Conservation (phyloP, 2,888 invertebrate genomes). For the Orchesella flavescens region DNA sequence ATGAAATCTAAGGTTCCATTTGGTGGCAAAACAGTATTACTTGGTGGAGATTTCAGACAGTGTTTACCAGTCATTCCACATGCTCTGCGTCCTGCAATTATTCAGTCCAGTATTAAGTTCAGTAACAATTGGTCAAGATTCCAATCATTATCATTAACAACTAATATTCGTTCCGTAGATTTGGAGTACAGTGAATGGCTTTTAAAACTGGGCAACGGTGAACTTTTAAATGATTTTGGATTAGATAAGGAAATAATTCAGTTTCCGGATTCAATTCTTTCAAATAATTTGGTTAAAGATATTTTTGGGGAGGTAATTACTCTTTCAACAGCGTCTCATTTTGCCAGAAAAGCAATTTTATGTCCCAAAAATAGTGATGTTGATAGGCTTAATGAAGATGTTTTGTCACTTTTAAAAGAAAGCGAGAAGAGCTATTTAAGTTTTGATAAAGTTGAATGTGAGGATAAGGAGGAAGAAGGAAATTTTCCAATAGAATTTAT, state of each 20-base stretch:
- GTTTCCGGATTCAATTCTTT: no score
- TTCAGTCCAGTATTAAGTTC: constrained; percentile 57
- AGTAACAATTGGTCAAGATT: no score
- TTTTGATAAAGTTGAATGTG: neutral
- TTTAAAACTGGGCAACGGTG: constrained; percentile 50
- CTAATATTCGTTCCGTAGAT: constrained; percentile 51
- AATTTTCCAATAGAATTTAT: constrained; percentile 65
- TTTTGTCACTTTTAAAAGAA: no score
- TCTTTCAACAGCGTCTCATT: no score
- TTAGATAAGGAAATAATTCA: neutral
- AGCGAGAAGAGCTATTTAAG: no score
- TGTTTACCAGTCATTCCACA: constrained; percentile 62
- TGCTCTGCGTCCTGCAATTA: constrained; percentile 46
- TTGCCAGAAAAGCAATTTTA: no score
- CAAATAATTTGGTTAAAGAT: no score
- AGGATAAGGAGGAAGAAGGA: constrained; percentile 17
- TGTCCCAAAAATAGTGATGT: no score
- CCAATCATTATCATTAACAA: no score
- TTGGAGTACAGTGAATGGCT: constrained; percentile 60
- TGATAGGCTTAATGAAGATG: no score
- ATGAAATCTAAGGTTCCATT: constrained; percentile 52
- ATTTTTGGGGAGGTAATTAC: no score
- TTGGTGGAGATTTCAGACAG: constrained; percentile 68
- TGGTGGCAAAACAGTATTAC: constrained; percentile 38
- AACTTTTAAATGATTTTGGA: neutral